Conservation (phyloP, 2,797 vertebrate genomes). For the Cuniculus paca region DNA sequence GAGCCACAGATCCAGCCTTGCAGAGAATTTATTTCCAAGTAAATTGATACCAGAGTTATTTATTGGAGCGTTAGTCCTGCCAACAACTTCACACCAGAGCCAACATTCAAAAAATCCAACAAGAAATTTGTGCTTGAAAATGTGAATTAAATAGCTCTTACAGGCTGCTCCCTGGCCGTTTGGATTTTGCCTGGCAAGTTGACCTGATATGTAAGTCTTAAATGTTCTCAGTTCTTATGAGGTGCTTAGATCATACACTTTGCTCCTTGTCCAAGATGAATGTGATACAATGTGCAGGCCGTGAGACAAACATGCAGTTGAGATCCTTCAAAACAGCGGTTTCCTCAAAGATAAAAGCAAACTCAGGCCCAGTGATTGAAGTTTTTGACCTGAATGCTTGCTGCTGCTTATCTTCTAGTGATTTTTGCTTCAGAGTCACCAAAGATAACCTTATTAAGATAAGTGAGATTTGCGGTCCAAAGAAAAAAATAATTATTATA, state of each 20-base stretch:
- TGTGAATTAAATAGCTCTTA: constrained; percentile 60
- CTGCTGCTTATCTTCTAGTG: constrained; percentile 54
- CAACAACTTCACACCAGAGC: constrained; percentile 53
- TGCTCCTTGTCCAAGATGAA: background rate
- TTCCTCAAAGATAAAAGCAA: constrained; percentile 50
- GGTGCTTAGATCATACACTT: background rate
- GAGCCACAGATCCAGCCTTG: constrained; percentile 38
- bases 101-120: constrained; percentile 56
- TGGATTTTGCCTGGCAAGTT: background rate
- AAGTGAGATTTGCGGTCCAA: constrained; percentile 3
- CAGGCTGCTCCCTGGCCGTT: constrained; percentile 38
- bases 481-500: constrained; percentile 43
- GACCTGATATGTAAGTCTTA: background rate
- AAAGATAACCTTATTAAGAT: constrained; percentile 56
- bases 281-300: background rate
- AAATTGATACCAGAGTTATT: constrained; percentile 62
- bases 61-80: constrained; percentile 34
- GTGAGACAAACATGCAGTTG: fast-evolving
- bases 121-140: constrained; percentile 58
- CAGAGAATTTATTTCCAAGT: constrained; percentile 63
- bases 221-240: background rate
- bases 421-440: constrained; percentile 48
- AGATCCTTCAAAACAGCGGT: background rate
- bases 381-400: constrained; percentile 30
- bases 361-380: background rate